Evolutionary conservation across 2,888 invertebrate species (phyloP).

Genomic region (Leptinotarsa rubiginosa): DNA sequence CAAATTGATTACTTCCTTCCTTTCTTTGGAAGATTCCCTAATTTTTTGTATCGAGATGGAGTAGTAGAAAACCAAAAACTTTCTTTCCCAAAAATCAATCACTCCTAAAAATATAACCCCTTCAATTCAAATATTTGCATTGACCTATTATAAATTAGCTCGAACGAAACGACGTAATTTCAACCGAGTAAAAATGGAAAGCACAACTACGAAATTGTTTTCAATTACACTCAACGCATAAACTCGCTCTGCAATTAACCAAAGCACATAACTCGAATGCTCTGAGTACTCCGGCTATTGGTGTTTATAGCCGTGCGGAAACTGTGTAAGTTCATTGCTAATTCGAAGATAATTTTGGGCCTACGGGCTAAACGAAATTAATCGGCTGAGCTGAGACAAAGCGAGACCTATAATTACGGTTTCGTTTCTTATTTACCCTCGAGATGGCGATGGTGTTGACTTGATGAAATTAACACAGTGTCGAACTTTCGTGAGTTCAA

Average conservation of each 20-base stretch:
- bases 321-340: constrained; percentile 11
- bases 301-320: constrained; percentile 16
- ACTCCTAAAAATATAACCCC: too few relatives aligned
- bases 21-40: too few relatives aligned
- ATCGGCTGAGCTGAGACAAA: constrained; percentile 12
- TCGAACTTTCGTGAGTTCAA: constrained; percentile 1
- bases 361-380: background rate
- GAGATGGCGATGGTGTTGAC: constrained; percentile 6
- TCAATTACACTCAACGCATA: constrained; percentile 6
- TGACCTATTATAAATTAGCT: background rate
- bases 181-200: background rate
- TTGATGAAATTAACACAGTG: constrained; percentile 11
- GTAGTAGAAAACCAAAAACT: too few relatives aligned
- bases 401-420: constrained; percentile 6
- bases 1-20: too few relatives aligned
- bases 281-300: constrained; percentile 6
- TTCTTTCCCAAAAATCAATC: too few relatives aligned
- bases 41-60: too few relatives aligned
- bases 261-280: constrained; percentile 3
- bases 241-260: constrained; percentile 9
- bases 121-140: too few relatives aligned
- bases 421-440: constrained; percentile 5
- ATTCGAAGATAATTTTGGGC: constrained; percentile 7
- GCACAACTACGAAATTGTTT: constrained; percentile 2
- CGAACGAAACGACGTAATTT: background rate